Conservation (phyloP, 2,113 vertebrate genomes). For the Zapornia atra region DNA sequence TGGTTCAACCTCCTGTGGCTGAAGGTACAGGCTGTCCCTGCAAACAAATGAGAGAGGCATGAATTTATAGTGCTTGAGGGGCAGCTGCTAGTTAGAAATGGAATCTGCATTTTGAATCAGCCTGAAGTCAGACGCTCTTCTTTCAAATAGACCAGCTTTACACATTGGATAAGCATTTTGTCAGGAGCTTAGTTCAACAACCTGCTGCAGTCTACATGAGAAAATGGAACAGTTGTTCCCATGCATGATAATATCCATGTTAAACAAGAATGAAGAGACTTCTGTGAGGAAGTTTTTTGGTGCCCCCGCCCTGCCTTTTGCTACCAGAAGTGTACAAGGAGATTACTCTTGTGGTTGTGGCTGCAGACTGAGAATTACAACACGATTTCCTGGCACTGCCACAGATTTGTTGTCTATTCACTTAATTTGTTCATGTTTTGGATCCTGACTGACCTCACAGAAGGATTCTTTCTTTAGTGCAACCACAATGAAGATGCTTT, state of each 20-base stretch:
- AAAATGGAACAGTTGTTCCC: background rate
- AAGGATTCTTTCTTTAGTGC: slow-evolving; percentile 33
- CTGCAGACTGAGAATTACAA: slow-evolving; percentile 42
- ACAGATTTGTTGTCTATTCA: slow-evolving; percentile 35
- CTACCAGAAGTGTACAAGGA: slow-evolving; percentile 23
- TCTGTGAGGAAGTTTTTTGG: background rate
- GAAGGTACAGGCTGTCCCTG: background rate
- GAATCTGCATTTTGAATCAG: fast-evolving
- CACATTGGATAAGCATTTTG: background rate
- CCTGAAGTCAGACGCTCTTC: background rate
- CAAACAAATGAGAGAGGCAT: background rate
- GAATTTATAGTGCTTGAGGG: background rate
- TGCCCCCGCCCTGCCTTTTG: background rate
- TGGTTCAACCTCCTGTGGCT: background rate
- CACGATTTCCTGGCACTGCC: slow-evolving; percentile 40
- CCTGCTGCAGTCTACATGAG: background rate
- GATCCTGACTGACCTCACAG: slow-evolving; percentile 19
- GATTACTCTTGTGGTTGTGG: slow-evolving; percentile 22
- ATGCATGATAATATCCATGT: background rate
- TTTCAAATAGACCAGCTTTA: background rate
- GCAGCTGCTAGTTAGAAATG: background rate
- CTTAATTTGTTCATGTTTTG: slow-evolving; percentile 43
- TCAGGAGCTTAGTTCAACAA: background rate
- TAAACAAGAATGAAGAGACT: background rate
- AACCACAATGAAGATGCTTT: slow-evolving; percentile 27